Evolutionary conservation across 2,113 vertebrate genomes (phyloP).

Genomic region (Nestor notabilis): DNA sequence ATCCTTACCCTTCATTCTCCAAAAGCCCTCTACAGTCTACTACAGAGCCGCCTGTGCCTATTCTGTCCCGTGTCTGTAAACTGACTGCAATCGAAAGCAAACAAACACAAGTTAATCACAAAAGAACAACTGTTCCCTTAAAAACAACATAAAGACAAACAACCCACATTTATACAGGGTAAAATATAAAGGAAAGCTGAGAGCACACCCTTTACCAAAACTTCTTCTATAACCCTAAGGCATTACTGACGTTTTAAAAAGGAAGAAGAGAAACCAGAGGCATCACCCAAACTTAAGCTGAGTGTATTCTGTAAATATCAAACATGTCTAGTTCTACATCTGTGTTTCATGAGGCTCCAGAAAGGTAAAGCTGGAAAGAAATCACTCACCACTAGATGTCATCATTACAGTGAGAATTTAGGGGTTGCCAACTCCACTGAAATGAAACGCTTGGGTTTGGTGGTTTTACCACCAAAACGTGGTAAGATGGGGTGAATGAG

Average conservation of each 20-base stretch:
- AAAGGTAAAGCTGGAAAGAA: not conserved
- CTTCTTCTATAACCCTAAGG: not conserved
- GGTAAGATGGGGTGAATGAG: not conserved
- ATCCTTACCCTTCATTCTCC: slow-evolving; percentile 94
- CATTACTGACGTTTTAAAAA: not conserved
- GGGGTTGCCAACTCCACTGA: not conserved
- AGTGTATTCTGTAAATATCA: not conserved
- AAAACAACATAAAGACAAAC: not conserved
- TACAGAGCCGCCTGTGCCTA: slow-evolving; percentile 92
- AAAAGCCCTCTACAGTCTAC: slow-evolving; percentile 95
- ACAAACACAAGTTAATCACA: not conserved
- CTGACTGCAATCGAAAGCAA: slow-evolving; percentile 83
- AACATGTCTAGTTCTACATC: not conserved
- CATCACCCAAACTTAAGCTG: not conserved
- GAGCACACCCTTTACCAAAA: not conserved
- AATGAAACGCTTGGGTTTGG: not conserved
- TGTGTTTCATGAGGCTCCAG: not conserved
- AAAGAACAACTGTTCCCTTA: not conserved
- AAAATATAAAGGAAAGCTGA: not conserved
- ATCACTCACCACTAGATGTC: slow-evolving; percentile 24
- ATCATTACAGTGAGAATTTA: not conserved
- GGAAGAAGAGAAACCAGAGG: not conserved
- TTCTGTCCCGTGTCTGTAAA: slow-evolving; percentile 95
- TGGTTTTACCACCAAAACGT: not conserved
- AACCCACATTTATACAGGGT: not conserved